These are phyloP conservation scores for Hecatera dysodea DNA, from an alignment of 2,888 invertebrate genomes.

Conservation along the genomic window DNA sequence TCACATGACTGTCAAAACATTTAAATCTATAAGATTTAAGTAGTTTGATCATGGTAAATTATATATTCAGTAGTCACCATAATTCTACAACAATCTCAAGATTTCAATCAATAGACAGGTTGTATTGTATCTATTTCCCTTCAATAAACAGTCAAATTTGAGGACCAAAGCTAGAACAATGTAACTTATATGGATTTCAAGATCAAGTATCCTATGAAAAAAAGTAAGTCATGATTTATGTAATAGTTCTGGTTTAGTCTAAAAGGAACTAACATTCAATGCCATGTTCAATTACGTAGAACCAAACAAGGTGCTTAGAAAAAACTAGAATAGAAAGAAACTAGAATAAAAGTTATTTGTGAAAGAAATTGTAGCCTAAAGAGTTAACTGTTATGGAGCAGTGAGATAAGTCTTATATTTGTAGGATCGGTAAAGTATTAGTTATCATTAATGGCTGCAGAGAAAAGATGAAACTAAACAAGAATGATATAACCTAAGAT, in stretches of 20 bases:
- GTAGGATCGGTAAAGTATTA: too few species aligned
- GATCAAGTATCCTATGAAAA: background rate
- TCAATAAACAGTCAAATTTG: background rate
- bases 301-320: conserved; percentile 2
- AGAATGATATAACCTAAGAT: background rate
- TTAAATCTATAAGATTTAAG: background rate
- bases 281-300: conserved; percentile 8
- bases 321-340: background rate
- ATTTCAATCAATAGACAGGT: background rate
- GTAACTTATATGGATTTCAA: background rate
- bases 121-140: background rate
- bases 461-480: background rate
- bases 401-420: background rate
- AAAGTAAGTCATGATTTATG: conserved; percentile 19
- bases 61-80: background rate
- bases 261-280: conserved; percentile 25
- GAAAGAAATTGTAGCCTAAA: background rate
- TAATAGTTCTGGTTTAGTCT: conserved; percentile 14
- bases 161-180: background rate
- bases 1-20: conserved; percentile 43
- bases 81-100: background rate
- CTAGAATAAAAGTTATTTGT: background rate
- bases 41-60: background rate
- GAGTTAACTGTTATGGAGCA: background rate
- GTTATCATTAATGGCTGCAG: background rate